Percentiles rank a stretch among this genome's conserved stretches.
phyloP scores from a whole-genome alignment of 2,888 invertebrate species.

The Tetranychus truncatus region DNA sequence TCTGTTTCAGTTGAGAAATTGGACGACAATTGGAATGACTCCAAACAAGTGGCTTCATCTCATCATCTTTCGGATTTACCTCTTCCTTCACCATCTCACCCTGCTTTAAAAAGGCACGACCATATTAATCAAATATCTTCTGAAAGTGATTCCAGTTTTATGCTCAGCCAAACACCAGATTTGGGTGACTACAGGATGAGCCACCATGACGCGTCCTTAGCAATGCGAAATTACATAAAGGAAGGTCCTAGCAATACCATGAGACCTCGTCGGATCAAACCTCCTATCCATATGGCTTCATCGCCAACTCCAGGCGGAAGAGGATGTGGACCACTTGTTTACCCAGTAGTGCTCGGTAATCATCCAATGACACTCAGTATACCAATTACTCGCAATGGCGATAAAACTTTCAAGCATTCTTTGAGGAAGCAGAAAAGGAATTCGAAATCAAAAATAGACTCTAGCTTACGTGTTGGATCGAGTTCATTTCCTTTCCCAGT shows the following conservation, averaged over 20 bases:
- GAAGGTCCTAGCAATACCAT: slow-evolving; percentile 11
- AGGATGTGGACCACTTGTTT: background rate
- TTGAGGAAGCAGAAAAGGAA: slow-evolving; percentile 10
- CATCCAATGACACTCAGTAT: slow-evolving; percentile 8
- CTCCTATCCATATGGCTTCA: background rate
- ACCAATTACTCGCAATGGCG: background rate
- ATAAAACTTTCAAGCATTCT: background rate
- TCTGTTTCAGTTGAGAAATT: slow-evolving; percentile 25
- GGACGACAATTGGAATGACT: background rate
- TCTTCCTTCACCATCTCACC: slow-evolving; percentile 16
- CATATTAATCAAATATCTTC: slow-evolving; percentile 26
- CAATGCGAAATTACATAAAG: slow-evolving; percentile 9
- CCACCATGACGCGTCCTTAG: slow-evolving; percentile 36
- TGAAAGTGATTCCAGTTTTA: slow-evolving; percentile 34
- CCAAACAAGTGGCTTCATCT: slow-evolving; percentile 6
- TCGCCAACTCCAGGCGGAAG: background rate
- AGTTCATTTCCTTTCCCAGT: background rate
- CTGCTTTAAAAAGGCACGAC: background rate
- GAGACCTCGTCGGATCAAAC: background rate
- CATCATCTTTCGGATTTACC: background rate
- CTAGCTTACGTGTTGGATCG: background rate
- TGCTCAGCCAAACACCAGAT: slow-evolving; percentile 25
- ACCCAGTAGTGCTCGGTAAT: background rate
- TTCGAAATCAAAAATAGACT: background rate
- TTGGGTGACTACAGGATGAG: slow-evolving; percentile 63